Conservation (phyloP, 2,797 vertebrate species). For the Distichodus sexfasciatus region DNA sequence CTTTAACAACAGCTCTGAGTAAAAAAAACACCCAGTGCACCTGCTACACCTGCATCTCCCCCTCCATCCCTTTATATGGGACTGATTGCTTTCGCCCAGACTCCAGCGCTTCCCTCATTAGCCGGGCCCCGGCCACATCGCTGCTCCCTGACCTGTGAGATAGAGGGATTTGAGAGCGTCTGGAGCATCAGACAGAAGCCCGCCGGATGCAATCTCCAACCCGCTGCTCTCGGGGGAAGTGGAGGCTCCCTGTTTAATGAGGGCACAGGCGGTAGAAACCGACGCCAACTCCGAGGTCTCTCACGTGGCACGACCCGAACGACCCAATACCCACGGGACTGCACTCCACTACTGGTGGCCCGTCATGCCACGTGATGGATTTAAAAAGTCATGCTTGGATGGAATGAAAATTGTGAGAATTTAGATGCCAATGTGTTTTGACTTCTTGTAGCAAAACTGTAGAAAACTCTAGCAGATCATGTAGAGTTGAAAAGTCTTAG, state of each 20-base stretch:
- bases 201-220: slow-evolving; percentile 38
- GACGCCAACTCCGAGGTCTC: slow-evolving; percentile 17
- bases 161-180: slow-evolving; percentile 44
- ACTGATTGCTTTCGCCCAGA: slow-evolving; percentile 51
- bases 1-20: slow-evolving; percentile 47
- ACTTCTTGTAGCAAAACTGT: no score
- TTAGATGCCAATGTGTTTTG: no score
- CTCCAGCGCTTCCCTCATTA: slow-evolving; percentile 46
- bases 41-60: slow-evolving; percentile 35
- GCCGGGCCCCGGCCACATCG: slow-evolving; percentile 21
- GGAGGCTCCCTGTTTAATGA: slow-evolving; percentile 40
- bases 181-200: slow-evolving; percentile 28
- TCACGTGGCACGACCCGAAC: slow-evolving; percentile 21
- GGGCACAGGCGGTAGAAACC: slow-evolving; percentile 15
- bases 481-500: no score
- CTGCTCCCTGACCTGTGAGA: slow-evolving; percentile 50
- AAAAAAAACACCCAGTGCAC: slow-evolving; percentile 46
- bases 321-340: not conserved
- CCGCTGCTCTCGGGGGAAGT: slow-evolving; percentile 24
- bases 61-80: slow-evolving; percentile 46
- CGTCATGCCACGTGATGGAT: not conserved
- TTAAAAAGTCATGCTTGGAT: not conserved
- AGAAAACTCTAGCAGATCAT: no score
- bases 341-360: slow-evolving; percentile 4
- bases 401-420: no score